phyloP scores from a whole-genome alignment of 2,797 vertebrate genomes.

The Peromyscus melanophrys region DNA sequence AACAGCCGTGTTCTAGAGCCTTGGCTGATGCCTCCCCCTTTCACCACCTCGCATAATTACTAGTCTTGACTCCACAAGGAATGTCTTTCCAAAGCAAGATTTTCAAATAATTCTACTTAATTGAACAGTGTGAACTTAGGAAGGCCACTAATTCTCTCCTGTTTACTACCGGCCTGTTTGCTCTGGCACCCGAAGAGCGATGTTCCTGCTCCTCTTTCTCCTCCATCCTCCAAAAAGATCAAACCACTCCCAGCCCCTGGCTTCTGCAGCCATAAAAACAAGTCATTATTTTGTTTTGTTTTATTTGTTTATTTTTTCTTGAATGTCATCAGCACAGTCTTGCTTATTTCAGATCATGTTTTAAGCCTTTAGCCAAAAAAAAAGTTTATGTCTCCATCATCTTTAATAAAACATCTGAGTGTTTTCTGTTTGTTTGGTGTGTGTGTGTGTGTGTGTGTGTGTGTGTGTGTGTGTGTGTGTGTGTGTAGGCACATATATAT shows the following conservation, averaged over 20 bases:
- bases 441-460: not conserved
- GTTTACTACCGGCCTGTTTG: not conserved
- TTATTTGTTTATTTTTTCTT: not conserved
- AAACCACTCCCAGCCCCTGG: slow-evolving; percentile 43
- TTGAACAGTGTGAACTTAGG: slow-evolving; percentile 6
- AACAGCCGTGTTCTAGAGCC: not conserved
- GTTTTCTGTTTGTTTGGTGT: not conserved
- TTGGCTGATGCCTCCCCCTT: not conserved
- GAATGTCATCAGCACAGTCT: slow-evolving; percentile 34
- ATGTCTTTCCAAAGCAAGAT: slow-evolving; percentile 56
- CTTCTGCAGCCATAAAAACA: slow-evolving; percentile 63
- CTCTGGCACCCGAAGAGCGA: slow-evolving; percentile 6
- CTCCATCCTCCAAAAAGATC: slow-evolving; percentile 14
- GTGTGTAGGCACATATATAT: not conserved
- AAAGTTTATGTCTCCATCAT: slow-evolving; percentile 21
- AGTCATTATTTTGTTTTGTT: slow-evolving; percentile 24
- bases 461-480: not conserved
- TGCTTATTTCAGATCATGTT: slow-evolving; percentile 50
- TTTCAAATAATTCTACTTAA: slow-evolving; percentile 49
- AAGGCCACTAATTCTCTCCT: slow-evolving; percentile 21
- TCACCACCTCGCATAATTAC: slow-evolving; percentile 46
- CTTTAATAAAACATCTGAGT: slow-evolving; percentile 48
- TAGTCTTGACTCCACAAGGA: slow-evolving; percentile 34
- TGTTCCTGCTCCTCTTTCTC: not conserved
- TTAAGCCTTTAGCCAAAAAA: not conserved